These are phyloP conservation scores for Corythornis cristatus DNA, from an alignment of 2,113 vertebrate species.

Conservation along the genomic window DNA sequence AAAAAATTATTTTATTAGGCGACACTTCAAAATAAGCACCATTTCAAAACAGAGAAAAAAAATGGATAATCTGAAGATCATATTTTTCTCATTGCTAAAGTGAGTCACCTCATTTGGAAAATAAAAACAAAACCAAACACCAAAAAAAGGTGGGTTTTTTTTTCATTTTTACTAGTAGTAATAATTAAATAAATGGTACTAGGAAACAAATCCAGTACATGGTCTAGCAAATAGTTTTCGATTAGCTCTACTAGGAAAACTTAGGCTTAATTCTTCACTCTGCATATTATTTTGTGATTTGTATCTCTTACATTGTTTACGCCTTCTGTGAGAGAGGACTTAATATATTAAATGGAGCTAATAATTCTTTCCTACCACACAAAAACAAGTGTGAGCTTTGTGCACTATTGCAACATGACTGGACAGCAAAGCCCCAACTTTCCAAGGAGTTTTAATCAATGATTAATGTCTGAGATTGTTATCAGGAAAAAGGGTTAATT, in stretches of 20 bases:
- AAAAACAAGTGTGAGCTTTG: neutral
- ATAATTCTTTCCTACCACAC: neutral
- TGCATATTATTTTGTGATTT: neutral
- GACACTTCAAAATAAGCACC: neutral
- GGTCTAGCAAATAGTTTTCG: neutral
- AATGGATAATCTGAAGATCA: neutral
- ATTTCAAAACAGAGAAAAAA: neutral
- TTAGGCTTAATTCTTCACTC: neutral
- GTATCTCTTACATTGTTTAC: neutral
- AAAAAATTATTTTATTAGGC: neutral
- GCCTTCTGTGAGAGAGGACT: neutral
- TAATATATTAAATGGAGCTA: neutral
- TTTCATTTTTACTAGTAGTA: neutral
- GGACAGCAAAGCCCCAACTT: accelerated
- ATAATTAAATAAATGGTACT: neutral
- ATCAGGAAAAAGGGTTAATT: neutral
- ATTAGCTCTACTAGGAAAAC: neutral
- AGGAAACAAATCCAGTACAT: neutral
- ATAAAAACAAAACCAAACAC: too few species aligned
- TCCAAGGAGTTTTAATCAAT: neutral
- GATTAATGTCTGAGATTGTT: neutral
- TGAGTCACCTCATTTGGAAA: neutral
- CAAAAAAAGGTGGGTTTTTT: accelerated
- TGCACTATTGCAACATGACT: accelerated
- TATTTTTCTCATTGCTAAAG: neutral